A percentile compares a stretch with the other conserved stretches of the same genome.
phyloP scores from a whole-genome alignment of 1,140 invertebrate species.

The Oncopodura yosiiana region DNA sequence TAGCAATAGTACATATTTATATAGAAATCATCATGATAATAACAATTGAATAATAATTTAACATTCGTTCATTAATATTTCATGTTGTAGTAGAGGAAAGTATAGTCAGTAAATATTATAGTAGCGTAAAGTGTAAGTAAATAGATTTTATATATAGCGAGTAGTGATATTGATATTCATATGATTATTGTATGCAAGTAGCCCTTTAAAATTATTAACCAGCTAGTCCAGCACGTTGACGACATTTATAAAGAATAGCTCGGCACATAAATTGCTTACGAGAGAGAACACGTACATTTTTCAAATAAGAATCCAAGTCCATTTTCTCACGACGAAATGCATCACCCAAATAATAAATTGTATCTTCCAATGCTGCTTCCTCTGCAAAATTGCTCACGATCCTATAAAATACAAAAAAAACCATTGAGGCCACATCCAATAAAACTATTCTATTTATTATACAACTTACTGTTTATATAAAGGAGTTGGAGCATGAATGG shows the following conservation, averaged over 20 bases:
- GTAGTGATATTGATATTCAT: too few relatives aligned
- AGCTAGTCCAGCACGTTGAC: constrained; percentile 82
- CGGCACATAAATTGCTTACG: constrained; percentile 90
- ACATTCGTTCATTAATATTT: too few relatives aligned
- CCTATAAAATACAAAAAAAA: constrained; percentile 43
- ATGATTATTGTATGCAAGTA: too few relatives aligned
- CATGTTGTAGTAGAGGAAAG: too few relatives aligned
- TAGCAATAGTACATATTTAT: too few relatives aligned
- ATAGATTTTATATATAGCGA: too few relatives aligned
- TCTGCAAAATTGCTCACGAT: constrained; percentile 92
- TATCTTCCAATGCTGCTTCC: constrained; percentile 95
- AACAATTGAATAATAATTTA: too few relatives aligned
- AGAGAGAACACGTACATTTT: constrained; percentile 88
- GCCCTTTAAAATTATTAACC: too few relatives aligned
- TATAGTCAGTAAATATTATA: too few relatives aligned
- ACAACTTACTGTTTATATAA: constrained; percentile 82
- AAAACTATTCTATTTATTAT: neutral
- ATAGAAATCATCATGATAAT: too few relatives aligned
- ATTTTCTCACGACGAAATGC: constrained; percentile 84
- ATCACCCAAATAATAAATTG: constrained; percentile 97
- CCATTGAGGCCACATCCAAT: neutral
- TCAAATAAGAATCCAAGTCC: constrained; percentile 90
- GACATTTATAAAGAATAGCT: constrained; percentile 90
- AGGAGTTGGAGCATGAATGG: constrained; percentile 89
- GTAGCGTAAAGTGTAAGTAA: too few relatives aligned